phyloP scores from a whole-genome alignment of 30 jellyfish, hydroid and myxozoan species.

The Catostylus mosaicus region DNA sequence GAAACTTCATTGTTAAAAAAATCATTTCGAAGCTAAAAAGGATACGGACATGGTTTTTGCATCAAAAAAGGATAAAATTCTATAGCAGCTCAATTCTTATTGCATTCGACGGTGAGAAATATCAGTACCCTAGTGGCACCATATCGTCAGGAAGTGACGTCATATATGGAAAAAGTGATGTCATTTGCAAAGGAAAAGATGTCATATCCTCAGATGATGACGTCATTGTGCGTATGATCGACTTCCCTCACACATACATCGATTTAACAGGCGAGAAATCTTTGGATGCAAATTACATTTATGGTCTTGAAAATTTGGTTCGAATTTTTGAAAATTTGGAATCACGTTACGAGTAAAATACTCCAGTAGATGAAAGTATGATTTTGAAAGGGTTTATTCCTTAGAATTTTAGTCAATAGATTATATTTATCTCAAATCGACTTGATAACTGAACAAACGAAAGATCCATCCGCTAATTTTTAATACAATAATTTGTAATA shows the following conservation, averaged over 20 bases:
- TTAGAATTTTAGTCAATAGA: no score
- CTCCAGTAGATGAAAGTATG: background rate
- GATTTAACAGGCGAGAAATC: conserved; percentile 22
- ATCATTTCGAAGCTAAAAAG: conserved; percentile 28
- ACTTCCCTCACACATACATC: conserved; percentile 63
- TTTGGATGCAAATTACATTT: conserved; percentile 37
- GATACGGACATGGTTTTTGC: conserved; percentile 40
- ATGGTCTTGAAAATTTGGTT: conserved; percentile 47
- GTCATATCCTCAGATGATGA: conserved; percentile 7
- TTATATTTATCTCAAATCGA: no score
- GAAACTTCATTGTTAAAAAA: conserved; percentile 15
- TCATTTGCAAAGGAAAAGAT: background rate
- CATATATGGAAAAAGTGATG: background rate
- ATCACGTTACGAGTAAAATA: background rate
- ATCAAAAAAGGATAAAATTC: conserved; percentile 36
- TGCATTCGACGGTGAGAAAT: conserved; percentile 42
- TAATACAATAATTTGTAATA: no score
- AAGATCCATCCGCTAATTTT: no score
- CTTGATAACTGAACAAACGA: no score
- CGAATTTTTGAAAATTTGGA: conserved; percentile 28
- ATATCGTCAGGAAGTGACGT: conserved; percentile 13
- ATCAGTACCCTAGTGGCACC: background rate
- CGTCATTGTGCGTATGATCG: conserved; percentile 56
- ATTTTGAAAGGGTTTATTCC: no score
- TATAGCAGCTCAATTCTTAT: conserved; percentile 63